Conservation (phyloP, 2,888 invertebrate genomes). For the Oscheius sp. region DNA sequence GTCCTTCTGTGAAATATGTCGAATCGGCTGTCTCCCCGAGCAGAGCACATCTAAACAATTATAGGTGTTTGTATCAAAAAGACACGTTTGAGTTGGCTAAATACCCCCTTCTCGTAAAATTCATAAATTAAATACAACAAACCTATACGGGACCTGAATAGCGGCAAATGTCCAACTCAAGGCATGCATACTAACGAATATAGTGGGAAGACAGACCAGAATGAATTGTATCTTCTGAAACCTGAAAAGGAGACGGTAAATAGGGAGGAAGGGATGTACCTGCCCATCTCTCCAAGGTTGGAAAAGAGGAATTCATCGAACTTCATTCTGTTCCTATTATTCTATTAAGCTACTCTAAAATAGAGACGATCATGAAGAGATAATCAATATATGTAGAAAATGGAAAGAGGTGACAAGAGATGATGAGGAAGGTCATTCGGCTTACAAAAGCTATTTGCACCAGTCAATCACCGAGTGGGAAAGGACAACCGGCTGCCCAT, state of each 20-base stretch:
- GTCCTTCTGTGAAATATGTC: slow-evolving; percentile 38
- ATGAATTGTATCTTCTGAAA: slow-evolving; percentile 65
- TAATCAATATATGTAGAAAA: background rate
- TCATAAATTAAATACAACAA: background rate
- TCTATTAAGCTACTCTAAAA: background rate
- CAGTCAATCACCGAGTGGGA: no score
- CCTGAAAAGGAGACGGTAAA: background rate
- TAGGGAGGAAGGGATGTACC: slow-evolving; percentile 33
- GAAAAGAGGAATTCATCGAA: slow-evolving; percentile 69
- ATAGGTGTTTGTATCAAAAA: no score
- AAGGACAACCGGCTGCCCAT: background rate
- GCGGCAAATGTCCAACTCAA: slow-evolving; percentile 70
- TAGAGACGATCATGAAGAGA: background rate
- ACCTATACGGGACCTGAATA: slow-evolving; percentile 62
- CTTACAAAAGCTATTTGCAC: background rate
- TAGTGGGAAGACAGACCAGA: slow-evolving; percentile 68
- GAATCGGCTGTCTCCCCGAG: slow-evolving; percentile 39
- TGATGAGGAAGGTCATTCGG: background rate
- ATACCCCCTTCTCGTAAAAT: no score
- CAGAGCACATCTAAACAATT: slow-evolving; percentile 54
- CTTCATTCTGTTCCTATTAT: slow-evolving; percentile 58
- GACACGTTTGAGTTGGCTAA: no score
- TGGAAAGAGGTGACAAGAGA: background rate
- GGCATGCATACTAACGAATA: slow-evolving; percentile 69
- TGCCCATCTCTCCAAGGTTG: slow-evolving; percentile 69